These are phyloP conservation scores for Elgaria multicarinata DNA, from an alignment of 2,113 vertebrate genomes.

Conservation along the genomic window DNA sequence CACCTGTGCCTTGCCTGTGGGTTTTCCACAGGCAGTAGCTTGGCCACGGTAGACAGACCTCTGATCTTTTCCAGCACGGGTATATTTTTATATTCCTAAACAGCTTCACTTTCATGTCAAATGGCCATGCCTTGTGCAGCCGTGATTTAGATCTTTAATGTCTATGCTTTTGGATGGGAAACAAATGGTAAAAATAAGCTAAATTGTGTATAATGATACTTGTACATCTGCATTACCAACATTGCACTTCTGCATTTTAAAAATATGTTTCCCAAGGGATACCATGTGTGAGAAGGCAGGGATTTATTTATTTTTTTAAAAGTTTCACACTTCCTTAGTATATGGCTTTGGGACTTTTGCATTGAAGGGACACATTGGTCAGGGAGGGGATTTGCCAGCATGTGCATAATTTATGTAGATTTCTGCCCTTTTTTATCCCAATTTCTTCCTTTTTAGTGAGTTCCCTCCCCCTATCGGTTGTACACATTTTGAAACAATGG, in stretches of 20 bases:
- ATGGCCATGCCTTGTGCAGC: too few species aligned
- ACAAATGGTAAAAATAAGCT: background rate
- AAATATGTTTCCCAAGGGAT: background rate
- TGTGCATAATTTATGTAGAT: too few species aligned
- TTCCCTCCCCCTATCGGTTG: too few species aligned
- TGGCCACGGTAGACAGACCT: too few species aligned
- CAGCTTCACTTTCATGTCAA: background rate
- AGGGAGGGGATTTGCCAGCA: too few species aligned
- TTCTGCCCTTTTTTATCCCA: too few species aligned
- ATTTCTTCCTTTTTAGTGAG: too few species aligned
- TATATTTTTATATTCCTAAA: too few species aligned
- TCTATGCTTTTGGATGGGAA: background rate
- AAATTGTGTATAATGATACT: background rate
- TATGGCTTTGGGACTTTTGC: background rate
- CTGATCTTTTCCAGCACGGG: too few species aligned
- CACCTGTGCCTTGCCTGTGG: too few species aligned
- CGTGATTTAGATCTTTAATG: background rate
- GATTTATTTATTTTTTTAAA: too few species aligned
- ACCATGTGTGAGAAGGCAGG: background rate
- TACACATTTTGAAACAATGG: background rate
- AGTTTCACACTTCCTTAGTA: background rate
- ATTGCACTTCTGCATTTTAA: background rate
- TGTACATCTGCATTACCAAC: background rate
- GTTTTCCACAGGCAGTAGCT: too few species aligned
- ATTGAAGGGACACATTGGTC: background rate